These are phyloP conservation scores for Volucella zonaria DNA, from an alignment of 2,888 invertebrate genomes.

Conservation along the genomic window DNA sequence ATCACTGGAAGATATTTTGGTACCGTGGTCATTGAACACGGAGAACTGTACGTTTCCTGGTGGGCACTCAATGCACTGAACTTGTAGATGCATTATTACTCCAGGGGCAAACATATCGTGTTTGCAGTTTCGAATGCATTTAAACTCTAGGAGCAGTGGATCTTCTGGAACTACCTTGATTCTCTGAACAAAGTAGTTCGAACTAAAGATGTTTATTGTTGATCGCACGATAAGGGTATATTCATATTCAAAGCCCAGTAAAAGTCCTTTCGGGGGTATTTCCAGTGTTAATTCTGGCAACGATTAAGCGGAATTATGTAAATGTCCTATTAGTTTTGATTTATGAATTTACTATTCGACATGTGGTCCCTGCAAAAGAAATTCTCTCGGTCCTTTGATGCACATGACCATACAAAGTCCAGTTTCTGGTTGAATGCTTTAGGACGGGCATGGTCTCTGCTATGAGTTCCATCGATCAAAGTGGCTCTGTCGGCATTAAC, in stretches of 20 bases:
- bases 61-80: slow-evolving; percentile 63
- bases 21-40: slow-evolving; percentile 36
- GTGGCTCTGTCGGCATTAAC: slow-evolving; percentile 54
- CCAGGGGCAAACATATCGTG: slow-evolving; percentile 57
- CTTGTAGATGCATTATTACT: slow-evolving; percentile 71
- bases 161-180: slow-evolving; percentile 48
- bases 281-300: slow-evolving; percentile 15
- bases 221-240: slow-evolving; percentile 69
- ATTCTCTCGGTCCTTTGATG: slow-evolving; percentile 63
- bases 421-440: slow-evolving; percentile 64
- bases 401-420: slow-evolving; percentile 75
- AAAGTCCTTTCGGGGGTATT: slow-evolving; percentile 39
- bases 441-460: slow-evolving; percentile 74
- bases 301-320: neutral
- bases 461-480: slow-evolving; percentile 72
- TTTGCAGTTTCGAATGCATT: slow-evolving; percentile 75
- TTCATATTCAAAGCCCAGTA: slow-evolving; percentile 51
- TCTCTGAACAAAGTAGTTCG: slow-evolving; percentile 46
- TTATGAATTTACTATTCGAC: slow-evolving; percentile 53
- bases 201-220: slow-evolving; percentile 65
- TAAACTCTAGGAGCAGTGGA: slow-evolving; percentile 64
- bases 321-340: too few species aligned
- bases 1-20: slow-evolving; percentile 5
- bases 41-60: slow-evolving; percentile 1
- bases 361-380: slow-evolving; percentile 55